phyloP scores from a whole-genome alignment of 1,140 invertebrate species.

The Drosophila pallidifrons region DNA sequence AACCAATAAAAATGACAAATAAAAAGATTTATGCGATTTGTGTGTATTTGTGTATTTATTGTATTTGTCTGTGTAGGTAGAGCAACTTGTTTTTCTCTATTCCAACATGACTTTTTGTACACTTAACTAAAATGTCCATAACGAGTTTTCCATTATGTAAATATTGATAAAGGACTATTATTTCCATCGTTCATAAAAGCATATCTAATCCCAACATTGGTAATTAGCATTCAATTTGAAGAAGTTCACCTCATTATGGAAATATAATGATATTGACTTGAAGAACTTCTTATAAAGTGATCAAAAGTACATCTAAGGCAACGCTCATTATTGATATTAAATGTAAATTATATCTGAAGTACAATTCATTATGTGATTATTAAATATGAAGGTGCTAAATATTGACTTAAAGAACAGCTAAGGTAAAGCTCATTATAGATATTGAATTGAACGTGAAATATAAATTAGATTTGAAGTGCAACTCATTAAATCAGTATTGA shows the following conservation, averaged over 20 bases:
- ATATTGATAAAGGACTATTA: background rate
- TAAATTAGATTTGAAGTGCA: no score
- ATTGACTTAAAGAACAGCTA: no score
- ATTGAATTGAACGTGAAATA: no score
- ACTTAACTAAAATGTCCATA: conserved; percentile 23
- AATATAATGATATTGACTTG: no score
- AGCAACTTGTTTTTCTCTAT: conserved; percentile 54
- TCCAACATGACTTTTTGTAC: conserved; percentile 40
- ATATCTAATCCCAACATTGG: background rate
- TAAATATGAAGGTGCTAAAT: no score
- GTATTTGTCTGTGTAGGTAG: conserved; percentile 20
- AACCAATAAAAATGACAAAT: conserved; percentile 83
- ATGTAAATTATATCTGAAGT: no score
- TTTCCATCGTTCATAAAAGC: background rate
- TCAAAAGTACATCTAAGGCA: no score
- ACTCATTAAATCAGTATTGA: no score
- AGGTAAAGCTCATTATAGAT: no score
- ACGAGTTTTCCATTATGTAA: conserved; percentile 8
- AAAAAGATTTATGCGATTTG: conserved; percentile 80
- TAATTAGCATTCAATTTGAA: background rate
- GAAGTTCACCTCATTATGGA: background rate
- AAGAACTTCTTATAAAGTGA: background rate
- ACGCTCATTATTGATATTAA: no score
- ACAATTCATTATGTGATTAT: no score
- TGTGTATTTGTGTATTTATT: conserved; percentile 59